Conservation (phyloP, 2,113 vertebrate genomes). For the Cebus imitator region DNA sequence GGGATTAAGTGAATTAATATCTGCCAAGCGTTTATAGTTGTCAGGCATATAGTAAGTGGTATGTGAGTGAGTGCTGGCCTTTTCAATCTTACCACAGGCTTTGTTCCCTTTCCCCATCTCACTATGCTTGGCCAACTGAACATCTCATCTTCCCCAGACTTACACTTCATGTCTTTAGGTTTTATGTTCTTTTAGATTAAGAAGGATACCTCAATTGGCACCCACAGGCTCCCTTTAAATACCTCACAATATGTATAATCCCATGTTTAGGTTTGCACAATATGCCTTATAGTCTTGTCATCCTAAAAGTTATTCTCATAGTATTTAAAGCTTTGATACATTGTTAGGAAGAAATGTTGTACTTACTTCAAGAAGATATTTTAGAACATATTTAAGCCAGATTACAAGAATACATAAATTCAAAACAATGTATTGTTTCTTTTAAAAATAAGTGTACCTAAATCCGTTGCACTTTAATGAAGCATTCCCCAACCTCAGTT, state of each 20-base stretch:
- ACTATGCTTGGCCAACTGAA: background rate
- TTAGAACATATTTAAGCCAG: constrained; percentile 23
- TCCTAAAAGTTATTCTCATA: background rate
- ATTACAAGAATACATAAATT: background rate
- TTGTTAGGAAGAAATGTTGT: background rate
- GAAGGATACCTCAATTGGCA: background rate
- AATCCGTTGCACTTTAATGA: background rate
- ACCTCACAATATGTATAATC: background rate
- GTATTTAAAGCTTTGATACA: background rate
- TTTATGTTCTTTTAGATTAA: background rate
- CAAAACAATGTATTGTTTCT: background rate
- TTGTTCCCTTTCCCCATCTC: background rate
- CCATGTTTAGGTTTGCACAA: background rate
- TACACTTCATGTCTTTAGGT: background rate
- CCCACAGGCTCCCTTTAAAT: background rate
- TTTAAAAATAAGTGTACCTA: background rate
- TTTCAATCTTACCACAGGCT: fast-evolving
- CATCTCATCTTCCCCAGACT: background rate
- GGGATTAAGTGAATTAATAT: background rate
- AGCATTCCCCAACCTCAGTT: background rate
- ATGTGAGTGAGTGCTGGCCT: background rate
- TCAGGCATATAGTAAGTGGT: background rate
- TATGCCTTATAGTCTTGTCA: background rate
- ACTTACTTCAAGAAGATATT: background rate
- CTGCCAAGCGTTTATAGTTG: background rate